A percentile compares a stretch with the other conserved stretches of the same genome.
phyloP scores from a whole-genome alignment of 2,113 vertebrate genomes.

The Piliocolobus tephrosceles region DNA sequence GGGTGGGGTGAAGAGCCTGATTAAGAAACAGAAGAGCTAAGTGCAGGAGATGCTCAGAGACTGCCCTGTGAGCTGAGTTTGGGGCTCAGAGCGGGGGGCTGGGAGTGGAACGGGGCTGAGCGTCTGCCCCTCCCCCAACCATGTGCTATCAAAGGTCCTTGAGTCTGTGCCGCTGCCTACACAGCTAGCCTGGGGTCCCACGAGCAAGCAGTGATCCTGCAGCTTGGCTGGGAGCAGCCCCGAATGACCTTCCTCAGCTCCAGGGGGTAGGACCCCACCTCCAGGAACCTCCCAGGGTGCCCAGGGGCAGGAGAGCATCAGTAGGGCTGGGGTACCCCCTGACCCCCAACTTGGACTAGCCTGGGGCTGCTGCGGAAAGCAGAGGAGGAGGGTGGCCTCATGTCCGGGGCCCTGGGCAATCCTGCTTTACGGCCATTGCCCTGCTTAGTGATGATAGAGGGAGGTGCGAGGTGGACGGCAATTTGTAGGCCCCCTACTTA shows the following conservation, averaged over 20 bases:
- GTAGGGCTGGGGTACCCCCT: background rate
- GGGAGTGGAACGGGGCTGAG: background rate
- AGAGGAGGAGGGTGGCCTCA: background rate
- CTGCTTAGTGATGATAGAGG: background rate
- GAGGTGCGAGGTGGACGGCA: background rate
- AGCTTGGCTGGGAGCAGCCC: background rate
- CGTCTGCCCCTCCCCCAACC: too few relatives aligned
- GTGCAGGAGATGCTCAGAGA: background rate
- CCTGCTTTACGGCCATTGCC: background rate
- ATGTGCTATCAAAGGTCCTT: background rate
- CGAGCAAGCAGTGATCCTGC: background rate
- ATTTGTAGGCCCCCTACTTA: background rate
- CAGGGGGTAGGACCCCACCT: background rate
- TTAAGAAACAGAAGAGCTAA: background rate
- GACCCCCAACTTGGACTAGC: background rate
- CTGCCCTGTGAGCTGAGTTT: background rate
- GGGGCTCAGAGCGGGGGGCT: background rate
- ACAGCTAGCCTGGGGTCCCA: background rate
- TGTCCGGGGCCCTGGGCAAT: fast-evolving
- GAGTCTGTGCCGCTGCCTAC: background rate
- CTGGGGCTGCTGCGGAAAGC: background rate
- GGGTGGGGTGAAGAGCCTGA: background rate
- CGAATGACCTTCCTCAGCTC: background rate
- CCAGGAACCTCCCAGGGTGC: background rate
- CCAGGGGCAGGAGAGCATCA: background rate